A percentile compares a stretch with the other conserved stretches of the same genome.
These are phyloP conservation scores for Pristionchus arcanus DNA, from an alignment of 2,888 invertebrate genomes.

Conservation along the genomic window DNA sequence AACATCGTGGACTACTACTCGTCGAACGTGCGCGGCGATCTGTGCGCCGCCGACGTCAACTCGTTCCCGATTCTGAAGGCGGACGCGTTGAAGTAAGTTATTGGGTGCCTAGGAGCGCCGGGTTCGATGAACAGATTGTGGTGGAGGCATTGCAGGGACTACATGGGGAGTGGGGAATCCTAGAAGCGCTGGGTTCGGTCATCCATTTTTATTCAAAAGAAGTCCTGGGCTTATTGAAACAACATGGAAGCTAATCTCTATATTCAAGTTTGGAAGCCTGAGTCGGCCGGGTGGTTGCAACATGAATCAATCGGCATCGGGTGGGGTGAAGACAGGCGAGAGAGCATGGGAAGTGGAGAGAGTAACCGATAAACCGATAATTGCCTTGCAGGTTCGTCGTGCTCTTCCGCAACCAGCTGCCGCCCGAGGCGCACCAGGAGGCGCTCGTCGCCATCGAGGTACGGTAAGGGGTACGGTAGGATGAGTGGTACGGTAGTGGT, in stretches of 20 bases:
- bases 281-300: too few relatives aligned
- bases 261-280: too few relatives aligned
- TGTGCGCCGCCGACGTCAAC: slow-evolving; percentile 83
- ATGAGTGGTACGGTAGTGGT: neutral
- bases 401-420: slow-evolving; percentile 93
- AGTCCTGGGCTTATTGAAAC: too few relatives aligned
- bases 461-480: neutral
- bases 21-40: slow-evolving; percentile 91
- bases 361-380: neutral
- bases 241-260: too few relatives aligned
- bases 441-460: slow-evolving; percentile 82
- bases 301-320: too few relatives aligned
- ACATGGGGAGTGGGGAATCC: neutral
- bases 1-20: slow-evolving; percentile 91
- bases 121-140: too few relatives aligned
- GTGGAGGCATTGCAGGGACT: too few relatives aligned
- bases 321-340: too few relatives aligned
- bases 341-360: neutral
- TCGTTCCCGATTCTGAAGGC: slow-evolving; percentile 87
- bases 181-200: neutral
- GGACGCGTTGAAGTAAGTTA: slow-evolving; percentile 90
- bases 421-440: slow-evolving; percentile 87
- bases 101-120: neutral
- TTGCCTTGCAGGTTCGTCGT: slow-evolving; percentile 85
- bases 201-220: too few relatives aligned